Base-by-base conservation (phyloP, 2,797 vertebrate genomes). In the Chromobotia macracanthus region DNA sequence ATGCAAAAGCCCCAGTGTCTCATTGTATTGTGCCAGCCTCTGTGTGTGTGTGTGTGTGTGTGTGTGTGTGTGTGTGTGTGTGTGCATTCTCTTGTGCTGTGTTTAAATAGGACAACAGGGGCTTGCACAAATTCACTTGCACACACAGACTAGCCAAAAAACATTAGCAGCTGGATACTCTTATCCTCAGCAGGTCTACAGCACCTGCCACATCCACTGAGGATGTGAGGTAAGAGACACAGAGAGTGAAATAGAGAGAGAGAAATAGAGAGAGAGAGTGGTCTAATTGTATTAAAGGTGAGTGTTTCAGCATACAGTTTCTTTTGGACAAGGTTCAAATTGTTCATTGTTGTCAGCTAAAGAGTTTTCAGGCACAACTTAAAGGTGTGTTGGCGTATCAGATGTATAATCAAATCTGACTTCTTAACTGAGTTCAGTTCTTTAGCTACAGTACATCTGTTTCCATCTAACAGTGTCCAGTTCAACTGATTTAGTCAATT, bases 121-220 rank as follows among this genome's bases (percentile, higher is more conserved):
- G 82, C 67, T 84, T 66, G 72, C 50, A 80, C 72, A 76, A 10
- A 63, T 70, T 67, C 21, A 31, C 15, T 75, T 50, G 65, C 44
- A 63, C 65, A 75, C 64, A 41, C 80, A 79, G 41, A 60, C 25
- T 68, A 60, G 74, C 80, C 81, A 85, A 84, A 84, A 88, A 88
- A 89, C 84, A 88, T 86, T 81, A 90, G 88, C 91, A 87, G 84
- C 75, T 86, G 88, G 89, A 89, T 87, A 65, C 28, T 75, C 75
- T 63, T 70, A 71, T 79, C 71, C 79, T 79, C 69, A 70, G 81
- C 71, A 80, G 82, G 82, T 80, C 77, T 72, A 56, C 23, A 86
- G 64, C 82, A 85, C 77, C 77, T 84, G 80, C 77, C 69, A 70
- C 69, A 70, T 67, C 65, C 10, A 72, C 58, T 23, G 61, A 51